Percentiles rank a stretch among this genome's conserved stretches.
phyloP scores from a whole-genome alignment of 2,113 vertebrate genomes.

The Phalacrocorax carbo region DNA sequence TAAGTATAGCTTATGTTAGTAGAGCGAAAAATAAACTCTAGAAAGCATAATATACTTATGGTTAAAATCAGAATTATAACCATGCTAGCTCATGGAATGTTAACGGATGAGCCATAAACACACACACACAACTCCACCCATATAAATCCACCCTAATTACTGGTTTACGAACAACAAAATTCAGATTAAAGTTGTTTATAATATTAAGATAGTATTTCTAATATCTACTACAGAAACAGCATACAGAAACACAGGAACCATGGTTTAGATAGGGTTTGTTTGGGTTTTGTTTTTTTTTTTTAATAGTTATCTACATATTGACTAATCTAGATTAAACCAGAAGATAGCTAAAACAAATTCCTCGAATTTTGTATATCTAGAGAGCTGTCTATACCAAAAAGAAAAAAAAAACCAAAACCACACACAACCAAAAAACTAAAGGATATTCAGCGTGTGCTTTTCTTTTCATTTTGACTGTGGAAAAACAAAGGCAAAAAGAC shows the following conservation, averaged over 20 bases:
- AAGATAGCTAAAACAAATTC: neutral
- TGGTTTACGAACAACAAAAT: slow-evolving; percentile 16
- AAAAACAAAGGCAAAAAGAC: neutral
- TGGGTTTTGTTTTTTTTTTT: too few relatives aligned
- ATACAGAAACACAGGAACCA: neutral
- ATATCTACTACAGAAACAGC: neutral
- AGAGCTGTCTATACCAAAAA: neutral
- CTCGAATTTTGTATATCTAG: neutral
- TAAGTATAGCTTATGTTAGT: neutral
- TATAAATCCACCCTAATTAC: neutral
- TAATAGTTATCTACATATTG: neutral
- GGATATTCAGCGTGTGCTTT: neutral
- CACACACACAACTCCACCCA: neutral
- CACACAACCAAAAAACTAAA: neutral
- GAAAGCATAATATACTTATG: neutral
- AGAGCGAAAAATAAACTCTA: neutral
- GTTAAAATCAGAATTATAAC: slow-evolving; percentile 2
- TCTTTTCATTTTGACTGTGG: neutral
- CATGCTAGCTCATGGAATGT: neutral
- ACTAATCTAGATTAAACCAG: neutral
- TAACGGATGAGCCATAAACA: neutral
- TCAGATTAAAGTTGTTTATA: slow-evolving; percentile 35
- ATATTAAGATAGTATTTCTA: slow-evolving; percentile 47
- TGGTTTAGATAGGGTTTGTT: neutral
- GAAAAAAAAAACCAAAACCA: neutral